phyloP scores from a whole-genome alignment of 2,888 invertebrate genomes.

The Cotesia congregata region DNA sequence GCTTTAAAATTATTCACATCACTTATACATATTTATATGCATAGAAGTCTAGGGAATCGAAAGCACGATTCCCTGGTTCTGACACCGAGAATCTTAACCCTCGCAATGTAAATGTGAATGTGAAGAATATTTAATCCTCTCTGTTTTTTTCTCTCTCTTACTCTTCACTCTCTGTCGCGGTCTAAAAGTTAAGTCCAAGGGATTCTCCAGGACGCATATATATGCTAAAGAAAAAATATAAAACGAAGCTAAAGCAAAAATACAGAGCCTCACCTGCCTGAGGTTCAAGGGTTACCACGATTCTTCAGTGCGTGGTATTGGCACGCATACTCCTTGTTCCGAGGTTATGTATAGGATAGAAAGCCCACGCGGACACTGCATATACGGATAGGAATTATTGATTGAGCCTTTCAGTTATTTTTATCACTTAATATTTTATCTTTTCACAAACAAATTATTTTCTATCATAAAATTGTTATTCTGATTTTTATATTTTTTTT shows the following conservation, averaged over 20 bases:
- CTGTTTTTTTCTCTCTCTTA: neutral
- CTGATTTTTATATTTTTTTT: neutral
- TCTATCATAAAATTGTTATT: neutral
- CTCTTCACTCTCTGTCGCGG: neutral
- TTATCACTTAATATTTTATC: slow-evolving; percentile 9
- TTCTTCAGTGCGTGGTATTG: slow-evolving; percentile 34
- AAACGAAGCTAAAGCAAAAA: slow-evolving; percentile 49
- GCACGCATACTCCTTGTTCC: slow-evolving; percentile 9
- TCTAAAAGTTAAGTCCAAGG: neutral
- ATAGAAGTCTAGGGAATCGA: neutral
- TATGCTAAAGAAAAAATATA: neutral
- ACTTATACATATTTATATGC: neutral
- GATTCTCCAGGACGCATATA: neutral
- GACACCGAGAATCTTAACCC: neutral
- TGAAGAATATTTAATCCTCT: neutral
- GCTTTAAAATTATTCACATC: neutral
- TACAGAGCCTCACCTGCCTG: slow-evolving; percentile 61
- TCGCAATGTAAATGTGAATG: neutral
- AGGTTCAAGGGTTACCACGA: slow-evolving; percentile 57
- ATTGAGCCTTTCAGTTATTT: slow-evolving; percentile 30
- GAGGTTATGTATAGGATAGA: neutral
- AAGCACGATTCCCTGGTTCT: neutral
- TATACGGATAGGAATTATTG: slow-evolving; percentile 26
- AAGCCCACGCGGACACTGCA: slow-evolving; percentile 28
- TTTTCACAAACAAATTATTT: neutral